These are phyloP conservation scores for Xylota sylvarum DNA, from an alignment of 2,888 invertebrate genomes.

Conservation along the genomic window DNA sequence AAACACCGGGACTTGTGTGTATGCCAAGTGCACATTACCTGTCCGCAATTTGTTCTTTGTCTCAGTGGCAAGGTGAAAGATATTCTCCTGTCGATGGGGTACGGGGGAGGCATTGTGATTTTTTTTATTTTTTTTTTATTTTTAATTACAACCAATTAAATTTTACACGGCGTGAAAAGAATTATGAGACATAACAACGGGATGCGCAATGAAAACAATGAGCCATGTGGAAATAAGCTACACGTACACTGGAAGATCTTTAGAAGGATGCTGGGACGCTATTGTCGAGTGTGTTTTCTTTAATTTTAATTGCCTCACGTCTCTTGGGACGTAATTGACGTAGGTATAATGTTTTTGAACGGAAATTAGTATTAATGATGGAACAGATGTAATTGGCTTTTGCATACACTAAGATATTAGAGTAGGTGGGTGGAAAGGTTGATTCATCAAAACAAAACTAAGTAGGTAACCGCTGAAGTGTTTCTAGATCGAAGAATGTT, in stretches of 20 bases:
- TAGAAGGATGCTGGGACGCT: conserved; percentile 45
- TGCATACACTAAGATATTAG: not conserved
- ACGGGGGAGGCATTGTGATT: conserved; percentile 26
- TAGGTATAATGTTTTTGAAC: conserved; percentile 26
- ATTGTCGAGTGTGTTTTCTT: conserved; percentile 51
- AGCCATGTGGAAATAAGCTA: conserved; percentile 52
- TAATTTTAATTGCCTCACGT: conserved; percentile 69
- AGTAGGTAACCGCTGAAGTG: too few species aligned
- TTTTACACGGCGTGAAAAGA: conserved; percentile 77
- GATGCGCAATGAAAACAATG: conserved; percentile 74
- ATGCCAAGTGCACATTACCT: conserved; percentile 72
- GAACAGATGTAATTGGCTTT: conserved; percentile 45
- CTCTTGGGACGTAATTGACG: conserved; percentile 63
- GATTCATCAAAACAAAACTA: too few species aligned
- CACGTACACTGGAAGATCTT: not conserved
- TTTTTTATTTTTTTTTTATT: conserved; percentile 31
- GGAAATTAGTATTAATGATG: conserved; percentile 56
- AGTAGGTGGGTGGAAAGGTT: too few species aligned
- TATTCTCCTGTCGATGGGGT: not conserved
- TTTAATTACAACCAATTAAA: conserved; percentile 77
- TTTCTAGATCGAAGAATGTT: too few species aligned
- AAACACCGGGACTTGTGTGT: conserved; percentile 55
- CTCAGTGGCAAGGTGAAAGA: conserved; percentile 54
- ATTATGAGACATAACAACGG: conserved; percentile 72
- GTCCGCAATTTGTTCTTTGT: conserved; percentile 77